These are phyloP conservation scores for Pristionchus arcanus DNA, from an alignment of 2,888 invertebrate species.

Conservation along the genomic window DNA sequence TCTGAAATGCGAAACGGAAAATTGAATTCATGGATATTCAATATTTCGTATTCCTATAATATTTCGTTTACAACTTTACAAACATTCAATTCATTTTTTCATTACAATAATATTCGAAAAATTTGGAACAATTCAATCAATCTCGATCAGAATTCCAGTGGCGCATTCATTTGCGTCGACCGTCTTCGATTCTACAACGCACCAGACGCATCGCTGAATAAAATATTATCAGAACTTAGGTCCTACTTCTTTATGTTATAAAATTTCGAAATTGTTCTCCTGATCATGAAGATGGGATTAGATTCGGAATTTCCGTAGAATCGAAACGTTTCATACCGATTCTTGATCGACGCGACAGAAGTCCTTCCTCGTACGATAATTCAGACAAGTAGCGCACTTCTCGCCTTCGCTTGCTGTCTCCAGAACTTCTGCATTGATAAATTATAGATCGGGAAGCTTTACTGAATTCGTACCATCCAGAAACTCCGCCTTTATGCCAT, in stretches of 20 bases:
- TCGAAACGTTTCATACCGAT: not conserved
- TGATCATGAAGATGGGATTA: too few species aligned
- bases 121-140: not conserved
- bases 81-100: too few species aligned
- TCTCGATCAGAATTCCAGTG: not conserved
- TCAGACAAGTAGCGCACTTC: not conserved
- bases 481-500: not conserved
- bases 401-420: not conserved
- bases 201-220: not conserved
- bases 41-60: too few species aligned
- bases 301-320: too few species aligned
- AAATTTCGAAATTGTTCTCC: too few species aligned
- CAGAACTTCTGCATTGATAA: not conserved
- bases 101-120: too few species aligned
- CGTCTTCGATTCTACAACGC: not conserved
- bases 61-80: too few species aligned
- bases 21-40: too few species aligned
- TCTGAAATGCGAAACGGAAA: too few species aligned
- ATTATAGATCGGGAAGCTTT: too few species aligned
- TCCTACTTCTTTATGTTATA: too few species aligned
- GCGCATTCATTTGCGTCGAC: not conserved
- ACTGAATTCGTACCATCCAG: not conserved
- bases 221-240: too few species aligned
- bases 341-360: not conserved
- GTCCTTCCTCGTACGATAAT: not conserved